Conservation (phyloP, 2,797 vertebrate genomes). For the Menidia menidia region DNA sequence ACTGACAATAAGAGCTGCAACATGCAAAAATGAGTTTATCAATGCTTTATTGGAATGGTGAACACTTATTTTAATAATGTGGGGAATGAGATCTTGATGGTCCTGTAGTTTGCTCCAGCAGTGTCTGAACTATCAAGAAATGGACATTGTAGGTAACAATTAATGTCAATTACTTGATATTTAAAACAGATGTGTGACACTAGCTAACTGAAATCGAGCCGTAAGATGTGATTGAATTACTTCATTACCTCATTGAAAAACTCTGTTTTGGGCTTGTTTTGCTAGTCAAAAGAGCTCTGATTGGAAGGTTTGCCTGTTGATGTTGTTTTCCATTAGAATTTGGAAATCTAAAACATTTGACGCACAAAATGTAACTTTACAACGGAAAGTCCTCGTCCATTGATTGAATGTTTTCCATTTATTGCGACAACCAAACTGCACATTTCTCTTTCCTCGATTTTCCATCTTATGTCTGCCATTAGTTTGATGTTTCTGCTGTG, state of each 20-base stretch:
- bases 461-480: background rate
- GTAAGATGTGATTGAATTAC: background rate
- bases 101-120: background rate
- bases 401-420: background rate
- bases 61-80: background rate
- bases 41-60: background rate
- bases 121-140: background rate
- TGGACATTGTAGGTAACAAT: background rate
- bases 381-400: background rate
- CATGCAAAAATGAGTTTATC: background rate
- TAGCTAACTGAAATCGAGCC: background rate
- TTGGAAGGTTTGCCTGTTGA: background rate
- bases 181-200: conserved; percentile 1
- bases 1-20: background rate
- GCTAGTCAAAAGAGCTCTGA: conserved; percentile 12
- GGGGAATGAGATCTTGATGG: background rate
- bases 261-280: no score
- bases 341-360: background rate
- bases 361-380: background rate
- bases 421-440: background rate
- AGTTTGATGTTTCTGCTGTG: background rate
- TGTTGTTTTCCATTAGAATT: background rate
- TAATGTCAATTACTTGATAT: background rate
- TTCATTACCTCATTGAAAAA: no score
- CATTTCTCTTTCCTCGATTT: background rate